These are phyloP conservation scores for Amblyjoppa proteus DNA, from an alignment of 2,888 invertebrate genomes.

Conservation along the genomic window DNA sequence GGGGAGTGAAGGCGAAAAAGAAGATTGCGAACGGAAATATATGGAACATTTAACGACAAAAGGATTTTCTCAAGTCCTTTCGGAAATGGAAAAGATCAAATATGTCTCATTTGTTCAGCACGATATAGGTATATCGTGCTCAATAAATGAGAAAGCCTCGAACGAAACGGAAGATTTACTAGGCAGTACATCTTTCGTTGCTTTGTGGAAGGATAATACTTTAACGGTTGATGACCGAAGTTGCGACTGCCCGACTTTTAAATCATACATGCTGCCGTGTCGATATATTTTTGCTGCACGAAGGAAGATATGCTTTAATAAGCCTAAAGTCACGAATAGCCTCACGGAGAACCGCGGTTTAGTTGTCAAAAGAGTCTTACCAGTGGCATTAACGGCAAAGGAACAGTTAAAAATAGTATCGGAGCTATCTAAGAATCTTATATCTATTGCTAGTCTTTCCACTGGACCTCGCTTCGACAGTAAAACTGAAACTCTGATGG, in stretches of 20 bases:
- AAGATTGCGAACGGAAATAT: neutral
- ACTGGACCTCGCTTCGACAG: neutral
- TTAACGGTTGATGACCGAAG: neutral
- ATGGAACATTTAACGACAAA: neutral
- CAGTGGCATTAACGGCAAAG: neutral
- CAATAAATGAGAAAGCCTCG: too few species aligned
- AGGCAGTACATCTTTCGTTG: neutral
- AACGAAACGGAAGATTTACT: too few species aligned
- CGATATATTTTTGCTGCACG: neutral
- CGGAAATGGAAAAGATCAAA: neutral
- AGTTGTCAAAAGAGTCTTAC: neutral
- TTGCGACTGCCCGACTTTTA: neutral
- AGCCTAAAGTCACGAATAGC: neutral
- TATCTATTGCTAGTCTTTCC: neutral
- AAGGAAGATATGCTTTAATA: neutral
- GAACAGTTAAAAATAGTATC: neutral
- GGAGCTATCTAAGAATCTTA: neutral
- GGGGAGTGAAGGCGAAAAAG: neutral
- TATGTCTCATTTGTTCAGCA: neutral
- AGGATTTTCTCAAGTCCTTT: neutral
- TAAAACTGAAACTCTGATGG: neutral
- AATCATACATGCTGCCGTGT: neutral
- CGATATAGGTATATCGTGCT: too few species aligned
- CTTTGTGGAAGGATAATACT: neutral
- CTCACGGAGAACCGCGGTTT: neutral